Evolutionary conservation across 2,797 vertebrate genomes (phyloP).

Genomic region (Notolepis coatsorum): DNA sequence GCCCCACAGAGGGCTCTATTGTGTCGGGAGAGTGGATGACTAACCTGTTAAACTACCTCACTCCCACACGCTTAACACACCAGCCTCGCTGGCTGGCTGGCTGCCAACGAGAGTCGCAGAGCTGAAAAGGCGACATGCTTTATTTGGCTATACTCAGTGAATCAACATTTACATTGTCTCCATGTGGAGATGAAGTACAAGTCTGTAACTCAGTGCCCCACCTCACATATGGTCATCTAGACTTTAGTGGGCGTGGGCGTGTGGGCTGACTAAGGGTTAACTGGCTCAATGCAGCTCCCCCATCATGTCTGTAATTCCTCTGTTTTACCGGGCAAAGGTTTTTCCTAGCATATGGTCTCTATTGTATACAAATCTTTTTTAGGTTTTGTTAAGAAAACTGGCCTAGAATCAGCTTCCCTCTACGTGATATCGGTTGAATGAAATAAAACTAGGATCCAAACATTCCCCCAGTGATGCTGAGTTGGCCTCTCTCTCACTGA

Average conservation of each 20-base stretch:
- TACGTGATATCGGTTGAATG: constrained; percentile 26
- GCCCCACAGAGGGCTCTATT: constrained; percentile 13
- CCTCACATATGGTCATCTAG: constrained; percentile 19
- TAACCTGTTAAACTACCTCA: constrained; percentile 50
- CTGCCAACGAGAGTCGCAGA: background rate
- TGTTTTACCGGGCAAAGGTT: background rate
- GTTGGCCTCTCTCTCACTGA: constrained; percentile 55
- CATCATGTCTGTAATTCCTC: too few species aligned
- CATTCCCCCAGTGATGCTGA: constrained; percentile 53
- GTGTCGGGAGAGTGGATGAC: constrained; percentile 27
- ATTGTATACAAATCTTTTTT: background rate
- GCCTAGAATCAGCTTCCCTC: constrained; percentile 8
- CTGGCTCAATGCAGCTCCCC: too few species aligned
- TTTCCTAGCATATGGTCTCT: background rate
- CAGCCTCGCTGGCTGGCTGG: background rate
- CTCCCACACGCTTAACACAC: constrained; percentile 27
- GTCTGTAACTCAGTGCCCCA: constrained; percentile 14
- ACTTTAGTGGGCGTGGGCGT: too few species aligned
- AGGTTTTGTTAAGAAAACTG: constrained; percentile 4
- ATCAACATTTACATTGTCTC: constrained; percentile 43
- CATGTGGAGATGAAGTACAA: constrained; percentile 25
- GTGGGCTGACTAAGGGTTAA: too few species aligned
- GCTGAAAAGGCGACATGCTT: constrained; percentile 18
- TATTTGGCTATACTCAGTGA: constrained; percentile 37
- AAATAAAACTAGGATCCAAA: constrained; percentile 39